Evolutionary conservation across 2,888 invertebrate genomes (phyloP), one percentile per base, ranked within the genome.

Genomic region (Xiphydria camelus): DNA sequence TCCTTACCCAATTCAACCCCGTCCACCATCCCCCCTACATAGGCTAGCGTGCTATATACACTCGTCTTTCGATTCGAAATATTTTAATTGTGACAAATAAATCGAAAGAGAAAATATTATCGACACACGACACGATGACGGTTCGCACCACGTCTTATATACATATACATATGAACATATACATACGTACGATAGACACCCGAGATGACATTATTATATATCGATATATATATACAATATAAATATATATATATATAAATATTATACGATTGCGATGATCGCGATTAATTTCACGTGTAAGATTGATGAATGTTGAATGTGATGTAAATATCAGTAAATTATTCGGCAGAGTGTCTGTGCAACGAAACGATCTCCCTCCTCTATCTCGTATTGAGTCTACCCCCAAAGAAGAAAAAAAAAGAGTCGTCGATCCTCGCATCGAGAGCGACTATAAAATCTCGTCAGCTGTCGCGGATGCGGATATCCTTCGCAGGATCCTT

Each of bases 21-120:
- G 19, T 21, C 37, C 20, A 20, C 22, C 19, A 26, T n/a, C n/a
- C n/a, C n/a, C n/a, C n/a, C n/a, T n/a, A n/a, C n/a, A n/a, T n/a
- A n/a, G n/a, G n/a, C n/a, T n/a, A n/a, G n/a, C n/a, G n/a, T n/a
- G n/a, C n/a, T n/a, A n/a, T n/a, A n/a, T n/a, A n/a, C n/a, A n/a
- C n/a, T 54, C 64, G 66, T 64, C 64, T 64, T 62, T 58, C 53
- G 57, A 66, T 55, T 69, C 57, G 65, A 64, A 55, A 66, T 62
- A 68, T 62, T 68, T 68, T 59, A 57, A 62, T 57, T 35, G 44
- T 40, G 55, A 50, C 44, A 48, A 45, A 34, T 39, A 45, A 52
- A 39, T 43, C 51, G 32, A 47, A 44, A 42, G 31, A 44, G 38
- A 39, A 45, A 29, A 23, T 20, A 41, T 10, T 10, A 33, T 34